Evolutionary conservation across 2,113 vertebrate species (phyloP), one percentile per base, ranked within the genome.

Genomic region (Pteronura brasiliensis): DNA sequence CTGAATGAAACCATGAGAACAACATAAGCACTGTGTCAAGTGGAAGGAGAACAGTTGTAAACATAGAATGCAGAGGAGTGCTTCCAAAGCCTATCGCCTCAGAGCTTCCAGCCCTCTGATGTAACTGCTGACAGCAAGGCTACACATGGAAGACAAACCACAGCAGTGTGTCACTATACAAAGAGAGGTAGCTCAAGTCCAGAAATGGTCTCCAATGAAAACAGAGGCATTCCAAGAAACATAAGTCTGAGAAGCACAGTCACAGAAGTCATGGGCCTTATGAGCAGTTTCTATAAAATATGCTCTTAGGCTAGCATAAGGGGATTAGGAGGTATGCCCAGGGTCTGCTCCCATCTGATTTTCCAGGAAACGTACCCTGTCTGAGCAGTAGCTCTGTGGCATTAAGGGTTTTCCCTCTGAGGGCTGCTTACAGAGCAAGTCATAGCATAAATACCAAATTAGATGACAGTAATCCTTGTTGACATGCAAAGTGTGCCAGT

Each of bases 391-490:
- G 59, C 29, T 79, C 67, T 83, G n/a, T 31, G 52, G 23, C 9
- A 57, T 27, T 67, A 77, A 83, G 25, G 5, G 14, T 79, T 97
- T 90, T 59, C 49, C 85, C 91, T 57, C 2, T 29, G 5, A 15
- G 55, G 23, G 20, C 25, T 65, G 44, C 36, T 90, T 20, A 31
- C n/a, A 76, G 31, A 93, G 61, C 34, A 27, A 92, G 49, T 59
- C 57, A 29, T 57, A 69, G 65, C 80, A 93, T 80, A 96, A 97
- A 95, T 61, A 86, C 57, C n/a, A 74, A 92, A 25, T 39, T 39
- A 63, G 77, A 91, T 72, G 88, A 81, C 63, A 49, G 31, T 86
- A 96, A 96, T 96, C 93, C 93, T 88, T 79, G 86, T 82, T 97
- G 96, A 96, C 82, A 94, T 63, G 47, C 86, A 88, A 69, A 91